Percentiles rank a stretch among this genome's conserved stretches.
Evolutionary conservation across 2,113 vertebrate genomes (phyloP).

Genomic region (Panurus biarmicus): DNA sequence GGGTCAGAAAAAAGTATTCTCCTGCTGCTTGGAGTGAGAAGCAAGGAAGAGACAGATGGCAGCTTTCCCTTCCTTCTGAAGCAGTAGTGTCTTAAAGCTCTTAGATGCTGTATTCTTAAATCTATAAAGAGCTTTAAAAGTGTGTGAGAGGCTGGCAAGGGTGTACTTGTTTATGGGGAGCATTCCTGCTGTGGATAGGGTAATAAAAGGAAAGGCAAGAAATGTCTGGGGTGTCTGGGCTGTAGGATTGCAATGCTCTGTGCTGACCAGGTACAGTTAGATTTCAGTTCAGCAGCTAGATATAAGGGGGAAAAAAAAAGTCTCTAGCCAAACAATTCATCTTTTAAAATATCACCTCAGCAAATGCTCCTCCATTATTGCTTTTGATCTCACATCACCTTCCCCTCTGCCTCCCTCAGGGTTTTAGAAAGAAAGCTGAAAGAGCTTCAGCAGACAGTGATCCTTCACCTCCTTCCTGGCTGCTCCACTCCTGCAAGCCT

Average conservation of each 20-base stretch:
- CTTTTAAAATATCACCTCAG: not conserved
- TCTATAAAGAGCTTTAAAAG: conserved; percentile 10
- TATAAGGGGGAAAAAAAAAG: not conserved
- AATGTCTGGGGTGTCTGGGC: not conserved
- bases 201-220: not conserved
- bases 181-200: not conserved
- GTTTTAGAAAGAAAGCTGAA: not conserved
- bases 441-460: not conserved
- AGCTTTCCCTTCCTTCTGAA: conserved; percentile 26
- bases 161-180: not conserved
- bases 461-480: conserved; percentile 6
- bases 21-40: not conserved
- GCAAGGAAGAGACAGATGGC: conserved; percentile 33
- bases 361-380: not conserved
- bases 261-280: not conserved
- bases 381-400: conserved; percentile 23
- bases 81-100: conserved; percentile 29
- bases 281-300: not conserved
- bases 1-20: conserved; percentile 19
- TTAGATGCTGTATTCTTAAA: not conserved
- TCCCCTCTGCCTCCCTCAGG: not conserved
- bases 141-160: not conserved
- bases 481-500: not conserved
- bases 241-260: not conserved
- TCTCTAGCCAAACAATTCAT: not conserved